Evolutionary conservation across 2,888 invertebrate genomes (phyloP), one percentile per base, ranked within the genome.

Genomic region (Tiliacea citrago): DNA sequence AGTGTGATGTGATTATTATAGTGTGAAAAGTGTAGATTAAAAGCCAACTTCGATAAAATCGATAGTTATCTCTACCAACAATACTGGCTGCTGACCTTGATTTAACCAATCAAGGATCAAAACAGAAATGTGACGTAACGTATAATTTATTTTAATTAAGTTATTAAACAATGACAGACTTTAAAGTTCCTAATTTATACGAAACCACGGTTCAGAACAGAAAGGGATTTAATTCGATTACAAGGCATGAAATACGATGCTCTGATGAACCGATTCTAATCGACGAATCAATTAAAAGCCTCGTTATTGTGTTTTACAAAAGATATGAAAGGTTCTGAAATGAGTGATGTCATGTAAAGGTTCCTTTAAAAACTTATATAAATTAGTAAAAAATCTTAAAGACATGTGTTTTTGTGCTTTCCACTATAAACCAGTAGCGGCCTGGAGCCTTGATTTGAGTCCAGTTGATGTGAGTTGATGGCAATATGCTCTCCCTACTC

Each of bases 191-290:
- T 47, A 18, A 75, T 63, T 62, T 51, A 58, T n/a, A 39, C 45
- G 42, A 68, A 63, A 18, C 24, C 53, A 21, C n/a, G 49, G 53
- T 57, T 70, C 29, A 49, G 35, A 47, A 45, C 16, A 70, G 29
- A 71, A 66, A 55, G 62, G 57, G 24, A 47, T 58, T 58, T 73
- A 58, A 76, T 66, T 58, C 47, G 47, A 73, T 79, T 49, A 78
- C 7, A 39, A n/a, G n/a, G 24, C 10, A 66, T 10, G 13, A 75
- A 81, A 65, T 63, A 51, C 51, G 55, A 55, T 47, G 13, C 63
- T 76, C 71, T 71, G 73, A 74, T 71, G 47, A 53, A 65, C 42
- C 39, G 53, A 75, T 62, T 75, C 47, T 45, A 69, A 69, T 79
- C 29, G 42, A 47, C 29, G 35, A 71, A 79, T 66, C 55, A 68